Percentiles rank a stretch among this genome's conserved stretches.
Conservation (phyloP, 2,888 invertebrate species). For the Calliphora vomitoria region DNA sequence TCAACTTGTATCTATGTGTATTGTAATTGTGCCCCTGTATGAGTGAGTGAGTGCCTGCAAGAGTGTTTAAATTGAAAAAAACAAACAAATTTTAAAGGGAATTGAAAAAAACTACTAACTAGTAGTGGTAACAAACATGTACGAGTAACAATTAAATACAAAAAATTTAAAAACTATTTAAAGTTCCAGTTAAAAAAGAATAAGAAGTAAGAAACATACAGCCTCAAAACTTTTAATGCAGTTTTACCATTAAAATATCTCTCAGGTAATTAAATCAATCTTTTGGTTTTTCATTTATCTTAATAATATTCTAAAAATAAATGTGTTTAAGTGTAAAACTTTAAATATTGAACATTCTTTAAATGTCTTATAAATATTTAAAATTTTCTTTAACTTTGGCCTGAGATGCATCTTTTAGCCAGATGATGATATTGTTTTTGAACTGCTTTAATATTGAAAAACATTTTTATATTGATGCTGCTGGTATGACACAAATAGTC, state of each 20-base stretch:
- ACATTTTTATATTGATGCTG: slow-evolving; percentile 11
- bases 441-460: not conserved
- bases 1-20: slow-evolving; percentile 2
- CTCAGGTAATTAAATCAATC: slow-evolving; percentile 37
- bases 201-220: not conserved
- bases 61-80: not conserved
- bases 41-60: not conserved
- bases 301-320: not conserved
- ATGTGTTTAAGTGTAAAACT: not conserved
- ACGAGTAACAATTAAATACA: not conserved
- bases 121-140: not conserved
- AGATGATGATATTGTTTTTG: not conserved
- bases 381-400: not conserved
- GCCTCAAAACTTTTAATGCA: slow-evolving; percentile 32
- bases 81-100: not conserved
- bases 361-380: slow-evolving; percentile 12
- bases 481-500: slow-evolving; percentile 17
- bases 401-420: not conserved
- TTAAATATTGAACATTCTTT: slow-evolving; percentile 23
- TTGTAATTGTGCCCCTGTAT: not conserved
- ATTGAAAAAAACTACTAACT: not conserved
- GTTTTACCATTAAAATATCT: not conserved
- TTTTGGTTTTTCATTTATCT: not conserved
- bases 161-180: not conserved
- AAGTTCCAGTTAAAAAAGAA: not conserved